phyloP scores from a whole-genome alignment of 2,797 vertebrate species.

The Myripristis murdjan region DNA sequence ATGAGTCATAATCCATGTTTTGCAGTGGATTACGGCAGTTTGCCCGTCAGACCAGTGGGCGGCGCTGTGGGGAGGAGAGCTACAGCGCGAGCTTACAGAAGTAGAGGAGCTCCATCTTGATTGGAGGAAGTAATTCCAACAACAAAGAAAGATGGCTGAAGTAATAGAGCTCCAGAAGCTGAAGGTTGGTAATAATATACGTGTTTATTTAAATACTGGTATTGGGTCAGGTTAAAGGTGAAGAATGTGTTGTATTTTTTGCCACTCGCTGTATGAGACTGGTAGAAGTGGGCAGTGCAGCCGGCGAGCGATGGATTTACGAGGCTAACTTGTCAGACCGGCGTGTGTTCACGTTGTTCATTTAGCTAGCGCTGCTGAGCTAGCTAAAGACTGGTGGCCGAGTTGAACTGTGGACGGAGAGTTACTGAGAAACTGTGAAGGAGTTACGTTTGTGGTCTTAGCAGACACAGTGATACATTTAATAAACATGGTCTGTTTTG shows the following conservation, averaged over 20 bases:
- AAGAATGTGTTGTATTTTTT: accelerated
- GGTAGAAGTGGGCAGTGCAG: accelerated
- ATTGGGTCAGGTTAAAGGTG: accelerated
- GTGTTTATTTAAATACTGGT: background rate
- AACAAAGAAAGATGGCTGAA: constrained; percentile 84
- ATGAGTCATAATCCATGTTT: too few relatives aligned
- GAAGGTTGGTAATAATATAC: constrained; percentile 67
- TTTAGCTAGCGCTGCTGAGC: constrained; percentile 34
- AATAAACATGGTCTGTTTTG: background rate
- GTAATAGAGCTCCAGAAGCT: constrained; percentile 82
- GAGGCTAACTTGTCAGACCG: constrained; percentile 19
- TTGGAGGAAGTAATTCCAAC: constrained; percentile 70
- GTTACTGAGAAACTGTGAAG: accelerated
- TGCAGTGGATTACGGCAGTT: constrained; percentile 17
- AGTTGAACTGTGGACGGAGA: too few relatives aligned
- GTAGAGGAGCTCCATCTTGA: constrained; percentile 51
- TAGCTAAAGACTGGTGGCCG: background rate
- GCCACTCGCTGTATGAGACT: accelerated
- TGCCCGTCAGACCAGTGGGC: background rate
- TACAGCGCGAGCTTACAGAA: background rate
- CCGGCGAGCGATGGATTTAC: background rate
- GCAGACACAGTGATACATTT: accelerated
- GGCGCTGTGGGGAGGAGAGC: constrained; percentile 33
- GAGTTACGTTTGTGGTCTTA: background rate
- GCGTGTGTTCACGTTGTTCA: constrained; percentile 62